Base-by-base conservation (phyloP, 2,797 vertebrate genomes). In the Rhinella marina region DNA sequence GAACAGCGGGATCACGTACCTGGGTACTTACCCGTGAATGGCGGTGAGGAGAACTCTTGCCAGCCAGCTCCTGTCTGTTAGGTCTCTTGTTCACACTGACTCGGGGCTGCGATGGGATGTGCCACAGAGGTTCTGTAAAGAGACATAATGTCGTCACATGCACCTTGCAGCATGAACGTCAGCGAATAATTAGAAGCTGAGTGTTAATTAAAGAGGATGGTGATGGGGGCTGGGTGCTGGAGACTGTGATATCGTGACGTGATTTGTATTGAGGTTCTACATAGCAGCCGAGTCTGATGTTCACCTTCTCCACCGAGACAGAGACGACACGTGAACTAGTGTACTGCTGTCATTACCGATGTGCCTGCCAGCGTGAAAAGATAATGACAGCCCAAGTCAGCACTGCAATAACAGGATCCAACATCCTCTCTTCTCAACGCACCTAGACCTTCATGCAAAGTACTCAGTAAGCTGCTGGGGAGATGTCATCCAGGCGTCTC, bases 31-130 rank as follows among this genome's bases (percentile, higher is more conserved):
- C 97, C 95, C 96, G 97, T n/a, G 95, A 95, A 92, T 97, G 95
- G 73, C 96, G 94, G 94, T 96, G 96, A 84, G 97, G 97, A 80
- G 97, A 97, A 79, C 97, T 97, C 92, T 97, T 98, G 81, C 96
- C 96, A 0, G 93, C 92, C 27, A 93, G 50, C 12, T 98, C 97
- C 92, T 97, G 97, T 90, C 96, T 93, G 91, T 92, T 85, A 1
- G 92, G 12, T 61, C 96, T 95, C 90, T 97, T 97, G 92, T 90
- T 95, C 73, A 92, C 91, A 7, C 90, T 92, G 88, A 92, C 92
- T 0, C 94, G 93, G 48, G 95, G 92, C 2, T 95, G 94, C 0
- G 94, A 93, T 0, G 97, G 97, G 78, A 98, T 94, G 62, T 98
- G 97, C 97, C 97, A 98, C 89, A 97, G 90, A 23, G 97, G 97